Percentiles rank a stretch among this genome's conserved stretches.
These are phyloP conservation scores for Netelia fuscicornis DNA, from an alignment of 2,888 invertebrate species.

Conservation along the genomic window DNA sequence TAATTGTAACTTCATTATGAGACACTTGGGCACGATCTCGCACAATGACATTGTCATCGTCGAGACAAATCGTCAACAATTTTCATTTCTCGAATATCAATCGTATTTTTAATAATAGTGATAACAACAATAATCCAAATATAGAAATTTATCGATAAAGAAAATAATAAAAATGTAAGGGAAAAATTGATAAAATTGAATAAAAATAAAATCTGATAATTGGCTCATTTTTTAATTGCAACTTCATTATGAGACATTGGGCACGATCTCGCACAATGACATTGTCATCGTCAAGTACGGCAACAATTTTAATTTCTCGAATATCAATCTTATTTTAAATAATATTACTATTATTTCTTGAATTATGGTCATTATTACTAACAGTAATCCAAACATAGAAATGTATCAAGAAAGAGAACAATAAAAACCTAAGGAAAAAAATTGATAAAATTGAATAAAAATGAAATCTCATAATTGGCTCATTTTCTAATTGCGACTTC, in stretches of 20 bases:
- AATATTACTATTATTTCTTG: neutral
- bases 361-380: neutral
- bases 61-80: neutral
- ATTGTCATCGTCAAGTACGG: slow-evolving; percentile 15
- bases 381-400: neutral
- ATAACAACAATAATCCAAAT: neutral
- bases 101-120: neutral
- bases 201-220: too few species aligned
- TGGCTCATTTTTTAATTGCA: too few species aligned
- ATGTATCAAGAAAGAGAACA: too few species aligned
- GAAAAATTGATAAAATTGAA: too few species aligned
- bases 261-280: slow-evolving; percentile 31
- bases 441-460: too few species aligned
- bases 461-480: too few species aligned
- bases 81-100: neutral
- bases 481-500: too few species aligned
- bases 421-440: too few species aligned
- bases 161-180: too few species aligned
- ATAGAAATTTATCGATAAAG: neutral
- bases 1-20: neutral
- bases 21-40: slow-evolving; percentile 36
- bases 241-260: slow-evolving; percentile 32
- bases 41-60: slow-evolving; percentile 36
- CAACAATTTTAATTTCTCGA: neutral
- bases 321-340: neutral